These are phyloP conservation scores for Enteromius radiatus DNA, from an alignment of 2,797 vertebrate genomes.

Conservation along the genomic window DNA sequence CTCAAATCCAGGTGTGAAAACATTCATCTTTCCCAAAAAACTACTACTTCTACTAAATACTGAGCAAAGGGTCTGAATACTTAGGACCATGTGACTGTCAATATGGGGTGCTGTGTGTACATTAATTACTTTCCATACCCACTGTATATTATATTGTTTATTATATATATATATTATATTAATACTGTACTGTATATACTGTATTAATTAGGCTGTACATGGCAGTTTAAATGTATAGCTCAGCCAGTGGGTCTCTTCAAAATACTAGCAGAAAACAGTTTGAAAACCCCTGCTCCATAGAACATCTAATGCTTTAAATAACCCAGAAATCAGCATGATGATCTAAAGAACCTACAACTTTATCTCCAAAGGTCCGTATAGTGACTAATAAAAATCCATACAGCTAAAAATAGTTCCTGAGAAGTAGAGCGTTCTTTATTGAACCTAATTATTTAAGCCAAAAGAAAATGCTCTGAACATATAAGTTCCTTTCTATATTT, in stretches of 20 bases:
- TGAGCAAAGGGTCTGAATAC: no score
- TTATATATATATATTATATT: no score
- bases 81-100: no score
- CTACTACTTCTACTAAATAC: no score
- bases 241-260: background rate
- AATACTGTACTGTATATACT: no score
- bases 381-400: background rate
- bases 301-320: slow-evolving; percentile 18
- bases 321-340: background rate
- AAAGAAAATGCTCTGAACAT: slow-evolving; percentile 9
- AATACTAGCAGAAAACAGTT: background rate
- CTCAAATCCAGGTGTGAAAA: no score
- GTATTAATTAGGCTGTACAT: background rate
- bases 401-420: background rate
- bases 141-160: no score
- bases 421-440: slow-evolving; percentile 15
- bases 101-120: no score
- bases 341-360: background rate
- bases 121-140: no score
- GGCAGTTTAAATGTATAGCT: background rate
- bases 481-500: slow-evolving; percentile 12
- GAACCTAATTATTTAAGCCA: slow-evolving; percentile 20
- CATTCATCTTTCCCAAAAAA: no score
- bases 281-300: background rate
- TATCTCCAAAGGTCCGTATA: background rate